Conservation (phyloP, 2,113 vertebrate genomes). For the Xiphorhynchus elegans region DNA sequence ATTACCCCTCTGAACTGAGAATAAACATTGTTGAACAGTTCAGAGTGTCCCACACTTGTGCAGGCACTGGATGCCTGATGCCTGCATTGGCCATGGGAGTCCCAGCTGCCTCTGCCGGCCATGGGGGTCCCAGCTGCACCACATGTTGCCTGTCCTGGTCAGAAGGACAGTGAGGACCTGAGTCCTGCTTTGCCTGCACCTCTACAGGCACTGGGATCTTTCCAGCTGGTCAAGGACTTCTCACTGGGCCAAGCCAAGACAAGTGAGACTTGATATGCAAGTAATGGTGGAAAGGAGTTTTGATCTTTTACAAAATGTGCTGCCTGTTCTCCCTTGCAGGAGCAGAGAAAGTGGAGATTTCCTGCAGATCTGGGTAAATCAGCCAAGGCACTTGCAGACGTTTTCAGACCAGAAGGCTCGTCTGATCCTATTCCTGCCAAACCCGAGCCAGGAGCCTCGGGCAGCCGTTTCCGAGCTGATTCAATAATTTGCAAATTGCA, state of each 20-base stretch:
- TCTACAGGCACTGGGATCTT: background rate
- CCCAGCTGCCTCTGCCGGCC: background rate
- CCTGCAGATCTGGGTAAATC: background rate
- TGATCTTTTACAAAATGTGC: background rate
- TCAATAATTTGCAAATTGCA: conserved; percentile 28
- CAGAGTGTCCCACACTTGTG: accelerated
- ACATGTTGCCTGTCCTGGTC: accelerated
- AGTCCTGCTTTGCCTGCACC: background rate
- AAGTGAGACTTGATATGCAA: background rate
- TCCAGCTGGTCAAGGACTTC: background rate
- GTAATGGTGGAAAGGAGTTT: background rate
- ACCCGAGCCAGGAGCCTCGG: background rate
- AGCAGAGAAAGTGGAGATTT: background rate
- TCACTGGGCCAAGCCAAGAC: background rate
- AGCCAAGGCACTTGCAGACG: background rate
- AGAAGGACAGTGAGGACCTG: accelerated
- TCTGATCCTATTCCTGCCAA: conserved; percentile 33
- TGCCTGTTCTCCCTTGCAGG: background rate
- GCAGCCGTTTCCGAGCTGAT: conserved; percentile 25
- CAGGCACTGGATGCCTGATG: background rate
- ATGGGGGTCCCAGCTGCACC: background rate
- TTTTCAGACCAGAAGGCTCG: conserved; percentile 8
- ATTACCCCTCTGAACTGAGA: background rate
- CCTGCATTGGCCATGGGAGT: background rate
- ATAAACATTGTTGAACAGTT: background rate